phyloP scores from a whole-genome alignment of 1,140 invertebrate species.

The Heliconius eleuchia region DNA sequence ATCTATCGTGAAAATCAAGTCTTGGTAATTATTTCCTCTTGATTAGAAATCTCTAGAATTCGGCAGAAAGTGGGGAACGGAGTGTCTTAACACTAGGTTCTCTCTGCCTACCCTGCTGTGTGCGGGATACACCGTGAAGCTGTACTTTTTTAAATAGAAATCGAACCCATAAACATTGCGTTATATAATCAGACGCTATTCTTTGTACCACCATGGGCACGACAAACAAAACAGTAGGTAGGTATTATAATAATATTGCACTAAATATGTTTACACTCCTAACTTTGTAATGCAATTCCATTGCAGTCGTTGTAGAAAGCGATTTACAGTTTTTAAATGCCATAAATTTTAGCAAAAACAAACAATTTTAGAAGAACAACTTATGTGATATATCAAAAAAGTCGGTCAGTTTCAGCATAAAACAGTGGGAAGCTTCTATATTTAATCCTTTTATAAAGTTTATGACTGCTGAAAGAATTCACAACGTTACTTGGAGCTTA shows the following conservation, averaged over 20 bases:
- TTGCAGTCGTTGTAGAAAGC: not conserved
- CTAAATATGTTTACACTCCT: not conserved
- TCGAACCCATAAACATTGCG: too few species aligned
- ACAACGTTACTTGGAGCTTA: not conserved
- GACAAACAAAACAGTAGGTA: not conserved
- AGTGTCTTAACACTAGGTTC: too few species aligned
- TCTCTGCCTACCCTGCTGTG: too few species aligned
- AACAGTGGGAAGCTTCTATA: conserved; percentile 6
- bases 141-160: too few species aligned
- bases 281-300: not conserved
- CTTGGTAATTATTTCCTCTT: too few species aligned
- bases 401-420: conserved; percentile 2
- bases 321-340: conserved; percentile 7
- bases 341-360: not conserved
- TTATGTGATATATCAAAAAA: conserved; percentile 15
- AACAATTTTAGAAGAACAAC: conserved; percentile 9
- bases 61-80: too few species aligned
- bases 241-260: not conserved
- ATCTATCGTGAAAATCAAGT: too few species aligned
- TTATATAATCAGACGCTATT: too few species aligned
- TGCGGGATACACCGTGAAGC: too few species aligned
- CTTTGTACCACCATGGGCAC: too few species aligned
- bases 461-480: conserved; percentile 5
- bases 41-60: too few species aligned
- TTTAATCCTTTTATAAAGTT: conserved; percentile 19